These are phyloP conservation scores for Rhabdophis nuchalis DNA, from an alignment of 2,797 vertebrate species.

Conservation along the genomic window DNA sequence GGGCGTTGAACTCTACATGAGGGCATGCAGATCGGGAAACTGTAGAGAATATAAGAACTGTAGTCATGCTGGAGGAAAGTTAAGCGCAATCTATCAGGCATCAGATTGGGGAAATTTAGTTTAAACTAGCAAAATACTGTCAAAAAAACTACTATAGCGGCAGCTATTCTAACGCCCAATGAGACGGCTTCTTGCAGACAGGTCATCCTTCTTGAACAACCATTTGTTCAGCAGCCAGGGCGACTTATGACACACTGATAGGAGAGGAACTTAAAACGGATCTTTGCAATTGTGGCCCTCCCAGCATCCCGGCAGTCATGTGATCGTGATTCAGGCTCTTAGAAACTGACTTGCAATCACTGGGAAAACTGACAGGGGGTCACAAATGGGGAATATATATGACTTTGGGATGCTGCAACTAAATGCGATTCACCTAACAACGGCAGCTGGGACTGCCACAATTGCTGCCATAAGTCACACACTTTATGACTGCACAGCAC, in stretches of 20 bases:
- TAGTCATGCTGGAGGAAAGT: not conserved
- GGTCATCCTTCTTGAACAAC: not conserved
- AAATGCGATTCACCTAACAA: too few species aligned
- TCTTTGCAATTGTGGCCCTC: not conserved
- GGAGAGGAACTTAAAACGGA: not conserved
- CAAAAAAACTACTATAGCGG: not conserved
- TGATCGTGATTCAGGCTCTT: not conserved
- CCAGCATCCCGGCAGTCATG: not conserved
- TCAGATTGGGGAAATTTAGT: not conserved
- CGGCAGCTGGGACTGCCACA: too few species aligned
- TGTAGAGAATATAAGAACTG: too few species aligned
- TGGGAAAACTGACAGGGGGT: too few species aligned
- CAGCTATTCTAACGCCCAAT: not conserved
- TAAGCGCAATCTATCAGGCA: not conserved
- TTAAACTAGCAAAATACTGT: not conserved
- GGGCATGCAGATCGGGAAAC: not conserved
- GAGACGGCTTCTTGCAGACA: not conserved
- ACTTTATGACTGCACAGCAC: not conserved
- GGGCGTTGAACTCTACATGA: not conserved
- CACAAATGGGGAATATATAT: too few species aligned
- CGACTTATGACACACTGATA: not conserved
- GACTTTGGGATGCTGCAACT: too few species aligned
- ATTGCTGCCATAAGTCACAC: not conserved
- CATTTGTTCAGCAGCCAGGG: not conserved
- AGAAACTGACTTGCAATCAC: too few species aligned